Conservation (phyloP, 2,888 invertebrate species). For the Caenorhabditis sp. region DNA sequence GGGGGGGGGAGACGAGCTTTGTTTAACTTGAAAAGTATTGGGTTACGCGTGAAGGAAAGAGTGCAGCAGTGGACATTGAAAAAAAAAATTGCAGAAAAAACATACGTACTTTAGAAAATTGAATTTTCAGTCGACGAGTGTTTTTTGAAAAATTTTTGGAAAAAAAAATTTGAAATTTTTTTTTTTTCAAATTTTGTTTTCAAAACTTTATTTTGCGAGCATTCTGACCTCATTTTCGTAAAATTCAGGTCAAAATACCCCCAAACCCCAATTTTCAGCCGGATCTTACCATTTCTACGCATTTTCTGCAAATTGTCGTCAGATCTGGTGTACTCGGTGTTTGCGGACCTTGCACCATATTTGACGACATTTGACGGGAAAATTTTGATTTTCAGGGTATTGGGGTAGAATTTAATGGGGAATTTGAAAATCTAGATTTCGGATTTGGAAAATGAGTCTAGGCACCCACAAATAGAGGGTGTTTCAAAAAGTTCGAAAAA, state of each 20-base stretch:
- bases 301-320: neutral
- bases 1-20: neutral
- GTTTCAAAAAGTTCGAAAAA: too few relatives aligned
- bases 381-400: neutral
- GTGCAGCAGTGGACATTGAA: too few relatives aligned
- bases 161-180: neutral
- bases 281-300: too few relatives aligned
- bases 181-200: neutral
- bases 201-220: neutral
- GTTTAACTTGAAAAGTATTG: slow-evolving; percentile 17
- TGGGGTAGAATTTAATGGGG: neutral
- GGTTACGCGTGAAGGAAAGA: neutral
- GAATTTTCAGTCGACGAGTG: neutral
- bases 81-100: too few relatives aligned
- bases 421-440: neutral
- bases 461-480: too few relatives aligned
- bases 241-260: too few relatives aligned
- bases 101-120: too few relatives aligned
- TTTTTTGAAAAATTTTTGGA: slow-evolving; percentile 8
- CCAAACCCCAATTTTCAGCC: too few relatives aligned
- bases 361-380: neutral
- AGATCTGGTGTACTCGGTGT: neutral
- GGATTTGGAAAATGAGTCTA: neutral
- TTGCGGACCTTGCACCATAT: neutral
- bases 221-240: too few relatives aligned